Base-by-base conservation (phyloP, 2,797 vertebrate genomes). In the Platyrinchus mystaceus region DNA sequence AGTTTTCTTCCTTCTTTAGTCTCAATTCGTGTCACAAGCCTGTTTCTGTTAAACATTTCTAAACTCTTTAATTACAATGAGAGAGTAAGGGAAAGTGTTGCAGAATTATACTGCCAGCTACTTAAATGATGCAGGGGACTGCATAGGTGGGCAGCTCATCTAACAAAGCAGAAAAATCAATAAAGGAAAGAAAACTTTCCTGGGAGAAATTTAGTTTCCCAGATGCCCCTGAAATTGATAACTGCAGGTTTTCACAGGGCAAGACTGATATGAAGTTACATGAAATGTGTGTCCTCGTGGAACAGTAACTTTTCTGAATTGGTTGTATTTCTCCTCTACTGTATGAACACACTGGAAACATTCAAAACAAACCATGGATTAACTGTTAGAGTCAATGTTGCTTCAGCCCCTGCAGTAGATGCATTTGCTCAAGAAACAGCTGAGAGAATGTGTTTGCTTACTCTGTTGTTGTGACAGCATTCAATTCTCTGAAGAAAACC, bases 311-410 rank as follows among this genome's bases (percentile, higher is more conserved):
- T 69, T 80, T 89, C 24, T 10, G 16, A 12, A 36, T 26, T 8
- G 24, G 6, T 32, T 63, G 11, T 37, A 5, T 74, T 86, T 91
- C 36, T 86, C 11, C n/a, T 49, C 9, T 64, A 8, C 34, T 76
- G 18, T n/a, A 3, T 30, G 71, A 39, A 32, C 16, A 2, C 0
- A 0, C 1, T 58, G 56, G 56, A 53, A 49, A 7, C 7, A 14
- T n/a, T 20, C 0, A 2, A 32, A 69, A 73, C 15, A 53, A 50
- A 50, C 27, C 0, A 0, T 6, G 13, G 23, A 24, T 36, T 46
- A 43, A 50, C 22, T 64, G 13, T 50, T 52, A 1, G 0, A 55
- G 67, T 26, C 23, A 21, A 1, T 0, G 2, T 32, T 77, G 26
- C 32, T 69, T 87, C 55, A 73, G 27, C 17, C 46, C 59, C 30